phyloP scores from a whole-genome alignment of 2,888 invertebrate species.

The Drosophila putrida region DNA sequence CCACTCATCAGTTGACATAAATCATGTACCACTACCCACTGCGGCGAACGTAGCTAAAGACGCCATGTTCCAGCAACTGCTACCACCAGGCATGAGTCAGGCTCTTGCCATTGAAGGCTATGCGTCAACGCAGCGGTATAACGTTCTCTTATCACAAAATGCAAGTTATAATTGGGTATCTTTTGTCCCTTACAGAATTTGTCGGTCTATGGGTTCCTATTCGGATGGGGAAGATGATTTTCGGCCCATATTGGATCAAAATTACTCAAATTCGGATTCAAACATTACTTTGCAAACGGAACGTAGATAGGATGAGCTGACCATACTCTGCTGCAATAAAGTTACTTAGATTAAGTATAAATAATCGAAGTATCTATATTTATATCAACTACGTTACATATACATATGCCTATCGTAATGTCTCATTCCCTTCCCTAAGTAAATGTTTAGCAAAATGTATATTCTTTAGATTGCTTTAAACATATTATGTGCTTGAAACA shows the following conservation, averaged over 20 bases:
- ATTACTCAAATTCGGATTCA: conserved; percentile 82
- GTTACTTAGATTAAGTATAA: conserved; percentile 27
- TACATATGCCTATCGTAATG: conserved; percentile 15
- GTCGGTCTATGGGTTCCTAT: conserved; percentile 84
- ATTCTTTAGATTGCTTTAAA: conserved; percentile 30
- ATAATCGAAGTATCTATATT: conserved; percentile 49
- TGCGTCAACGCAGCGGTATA: conserved; percentile 72
- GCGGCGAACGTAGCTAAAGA: conserved; percentile 65
- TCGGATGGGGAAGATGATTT: conserved; percentile 82
- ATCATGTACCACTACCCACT: conserved; percentile 76
- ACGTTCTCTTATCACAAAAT: not conserved
- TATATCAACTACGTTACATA: conserved; percentile 39
- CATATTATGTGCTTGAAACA: conserved; percentile 39
- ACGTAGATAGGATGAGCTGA: conserved; percentile 55
- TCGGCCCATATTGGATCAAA: conserved; percentile 66
- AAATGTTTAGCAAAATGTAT: conserved; percentile 42
- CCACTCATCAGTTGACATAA: conserved; percentile 83
- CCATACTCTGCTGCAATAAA: conserved; percentile 47
- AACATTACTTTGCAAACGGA: conserved; percentile 73
- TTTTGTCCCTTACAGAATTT: conserved; percentile 58
- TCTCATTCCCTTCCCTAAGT: not conserved
- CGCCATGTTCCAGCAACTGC: conserved; percentile 61
- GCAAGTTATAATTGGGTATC: not conserved
- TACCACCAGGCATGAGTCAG: conserved; percentile 63
- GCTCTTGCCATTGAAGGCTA: conserved; percentile 71